Evolutionary conservation across 2,797 vertebrate genomes (phyloP).

Genomic region (Thalassophryne amazonica): DNA sequence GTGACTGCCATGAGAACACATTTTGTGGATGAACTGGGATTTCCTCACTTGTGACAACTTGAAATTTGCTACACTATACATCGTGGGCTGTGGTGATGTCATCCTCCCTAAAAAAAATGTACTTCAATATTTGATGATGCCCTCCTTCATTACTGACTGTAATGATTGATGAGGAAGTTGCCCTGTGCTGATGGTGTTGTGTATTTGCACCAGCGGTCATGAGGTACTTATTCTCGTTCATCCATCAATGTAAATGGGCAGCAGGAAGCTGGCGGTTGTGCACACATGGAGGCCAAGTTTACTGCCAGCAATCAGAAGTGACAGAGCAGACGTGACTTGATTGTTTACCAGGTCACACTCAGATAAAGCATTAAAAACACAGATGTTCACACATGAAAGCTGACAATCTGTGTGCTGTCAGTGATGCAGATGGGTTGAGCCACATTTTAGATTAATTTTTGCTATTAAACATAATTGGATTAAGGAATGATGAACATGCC

Average conservation of each 20-base stretch:
- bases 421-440: background rate
- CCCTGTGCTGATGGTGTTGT: background rate
- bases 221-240: background rate
- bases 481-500: too few relatives aligned
- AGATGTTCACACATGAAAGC: background rate
- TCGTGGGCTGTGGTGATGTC: too few relatives aligned
- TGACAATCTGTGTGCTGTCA: background rate
- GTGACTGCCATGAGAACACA: too few relatives aligned
- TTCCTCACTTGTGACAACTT: too few relatives aligned
- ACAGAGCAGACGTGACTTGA: constrained; percentile 36
- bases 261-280: constrained; percentile 12
- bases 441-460: too few relatives aligned
- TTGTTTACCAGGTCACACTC: constrained; percentile 28
- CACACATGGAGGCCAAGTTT: background rate
- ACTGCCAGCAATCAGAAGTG: constrained; percentile 7
- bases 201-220: constrained; percentile 9
- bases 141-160: constrained; percentile 6
- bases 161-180: constrained; percentile 10
- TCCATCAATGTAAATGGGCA: constrained; percentile 32
- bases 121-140: too few relatives aligned
- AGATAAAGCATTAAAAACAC: constrained; percentile 2
- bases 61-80: too few relatives aligned
- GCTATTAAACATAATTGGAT: too few relatives aligned
- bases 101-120: too few relatives aligned
- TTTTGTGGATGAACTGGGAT: too few relatives aligned